Base-by-base conservation (phyloP, 2,113 vertebrate genomes). In the Gobius niger region DNA sequence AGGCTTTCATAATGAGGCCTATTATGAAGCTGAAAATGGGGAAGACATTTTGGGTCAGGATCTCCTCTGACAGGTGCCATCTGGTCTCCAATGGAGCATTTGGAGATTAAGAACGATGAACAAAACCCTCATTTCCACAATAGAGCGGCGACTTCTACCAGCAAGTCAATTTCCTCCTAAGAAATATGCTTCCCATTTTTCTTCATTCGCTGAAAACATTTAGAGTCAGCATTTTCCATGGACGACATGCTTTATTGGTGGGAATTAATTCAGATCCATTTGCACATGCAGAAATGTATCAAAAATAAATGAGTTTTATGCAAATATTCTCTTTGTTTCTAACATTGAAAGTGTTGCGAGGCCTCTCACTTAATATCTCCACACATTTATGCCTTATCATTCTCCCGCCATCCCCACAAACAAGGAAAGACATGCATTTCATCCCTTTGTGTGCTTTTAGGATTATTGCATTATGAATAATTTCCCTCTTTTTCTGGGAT, bases 41-140 rank as follows among this genome's bases (percentile, higher is more conserved):
- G 9, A 59, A 52, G n/a, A 57, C 51, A 60, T 54, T 68, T 54
- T 73, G 63, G 70, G 66, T 73, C 72, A 46, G 73, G 60, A 65
- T 78, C 70, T 65, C 46, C 4, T 44, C 73, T 80, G 75, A 65
- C 61, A 60, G 56, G 24, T 67, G 72, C 83, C 84, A 83, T 86
- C 78, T 88, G 85, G 63, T 71, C 63, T 68, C 60, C 72, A 74
- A 65, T 82, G 77, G 71, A 65, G 64, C 60, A 46, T 80, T 78
- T 63, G 12, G 57, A 66, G 67, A 78, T 87, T 75, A 84, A 68
- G 78, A 63, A 76, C 50, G 73, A 61, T 60, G 59, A 85, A 77
- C 78, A 76, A 68, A 82, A 82, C 51, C 41, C 63, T 85, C 78
- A 72, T 82, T 79, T 83, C n/a, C 66, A 64, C 75, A 75, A 51